phyloP scores from a whole-genome alignment of 1,140 invertebrate species.

The Drusus annulatus region DNA sequence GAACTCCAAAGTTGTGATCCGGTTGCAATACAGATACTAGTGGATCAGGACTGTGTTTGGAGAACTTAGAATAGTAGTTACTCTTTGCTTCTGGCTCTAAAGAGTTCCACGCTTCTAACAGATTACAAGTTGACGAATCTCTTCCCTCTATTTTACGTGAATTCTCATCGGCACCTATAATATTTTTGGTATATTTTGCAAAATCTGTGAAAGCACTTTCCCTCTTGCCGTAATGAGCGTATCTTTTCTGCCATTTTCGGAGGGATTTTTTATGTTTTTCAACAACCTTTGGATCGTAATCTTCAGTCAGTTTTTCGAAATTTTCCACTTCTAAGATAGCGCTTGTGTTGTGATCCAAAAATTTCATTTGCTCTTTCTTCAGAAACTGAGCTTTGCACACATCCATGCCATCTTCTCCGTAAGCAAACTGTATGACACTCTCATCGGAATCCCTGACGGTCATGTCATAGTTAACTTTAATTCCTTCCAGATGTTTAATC shows the following conservation, averaged over 20 bases:
- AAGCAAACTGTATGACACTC: slow-evolving; percentile 95
- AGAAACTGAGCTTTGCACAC: slow-evolving; percentile 91
- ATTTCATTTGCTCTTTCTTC: slow-evolving; percentile 83
- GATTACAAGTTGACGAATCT: slow-evolving; percentile 68
- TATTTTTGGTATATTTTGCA: slow-evolving; percentile 41
- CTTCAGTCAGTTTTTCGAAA: slow-evolving; percentile 73
- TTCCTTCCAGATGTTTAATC: slow-evolving; percentile 97
- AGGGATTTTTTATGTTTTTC: slow-evolving; percentile 71
- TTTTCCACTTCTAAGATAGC: slow-evolving; percentile 76
- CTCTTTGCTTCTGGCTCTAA: slow-evolving; percentile 74
- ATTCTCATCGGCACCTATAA: neutral
- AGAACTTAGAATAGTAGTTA: slow-evolving; percentile 66
- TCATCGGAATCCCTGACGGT: slow-evolving; percentile 97
- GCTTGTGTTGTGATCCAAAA: slow-evolving; percentile 85
- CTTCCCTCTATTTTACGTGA: slow-evolving; percentile 50
- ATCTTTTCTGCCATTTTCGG: slow-evolving; percentile 76
- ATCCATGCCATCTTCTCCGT: slow-evolving; percentile 98
- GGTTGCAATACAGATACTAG: slow-evolving; percentile 79
- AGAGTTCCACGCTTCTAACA: slow-evolving; percentile 78
- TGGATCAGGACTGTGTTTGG: slow-evolving; percentile 80
- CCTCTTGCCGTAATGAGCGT: slow-evolving; percentile 65
- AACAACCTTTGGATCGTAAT: slow-evolving; percentile 65
- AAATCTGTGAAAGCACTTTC: slow-evolving; percentile 62
- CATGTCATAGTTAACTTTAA: slow-evolving; percentile 91
- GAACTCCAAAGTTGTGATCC: slow-evolving; percentile 84